Percentiles rank a stretch among this genome's conserved stretches.
Evolutionary conservation across 2,797 vertebrate species (phyloP).

Genomic region (Enteromius thamalakanensis): DNA sequence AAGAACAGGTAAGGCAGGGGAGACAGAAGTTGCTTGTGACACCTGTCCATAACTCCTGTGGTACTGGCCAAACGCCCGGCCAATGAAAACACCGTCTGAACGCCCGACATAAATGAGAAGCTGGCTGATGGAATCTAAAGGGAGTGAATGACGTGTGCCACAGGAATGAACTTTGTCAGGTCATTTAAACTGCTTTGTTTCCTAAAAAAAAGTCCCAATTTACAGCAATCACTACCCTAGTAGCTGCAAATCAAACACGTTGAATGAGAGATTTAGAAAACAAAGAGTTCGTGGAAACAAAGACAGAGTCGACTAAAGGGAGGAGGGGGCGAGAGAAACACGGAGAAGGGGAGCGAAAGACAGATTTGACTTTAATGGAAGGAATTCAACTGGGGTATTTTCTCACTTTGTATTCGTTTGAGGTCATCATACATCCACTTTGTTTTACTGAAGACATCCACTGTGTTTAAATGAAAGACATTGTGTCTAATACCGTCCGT

Average conservation of each 20-base stretch:
- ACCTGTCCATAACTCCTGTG: constrained; percentile 58
- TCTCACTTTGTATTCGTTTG: constrained; percentile 28
- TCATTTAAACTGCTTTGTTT: constrained; percentile 49
- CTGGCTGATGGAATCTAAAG: constrained; percentile 40
- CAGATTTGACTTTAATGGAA: constrained; percentile 15
- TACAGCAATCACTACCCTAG: constrained; percentile 20
- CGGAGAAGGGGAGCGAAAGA: constrained; percentile 11
- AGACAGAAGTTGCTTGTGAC: constrained; percentile 53
- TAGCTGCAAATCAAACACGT: constrained; percentile 23
- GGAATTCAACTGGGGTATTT: constrained; percentile 23
- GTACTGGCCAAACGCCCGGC: constrained; percentile 19
- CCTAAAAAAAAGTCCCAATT: constrained; percentile 46
- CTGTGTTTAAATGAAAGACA: constrained; percentile 21
- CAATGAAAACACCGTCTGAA: constrained; percentile 42
- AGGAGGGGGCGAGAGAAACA: constrained; percentile 22
- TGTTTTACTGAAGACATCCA: constrained; percentile 29
- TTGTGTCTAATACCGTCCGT: constrained; percentile 21
- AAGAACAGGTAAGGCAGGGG: constrained; percentile 45
- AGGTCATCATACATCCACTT: constrained; percentile 38
- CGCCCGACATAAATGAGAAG: constrained; percentile 35
- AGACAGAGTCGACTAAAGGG: constrained; percentile 66
- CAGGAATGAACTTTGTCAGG: constrained; percentile 45
- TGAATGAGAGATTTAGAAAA: constrained; percentile 45
- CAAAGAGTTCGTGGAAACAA: constrained; percentile 35
- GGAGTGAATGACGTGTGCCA: constrained; percentile 31